phyloP scores from a whole-genome alignment of 2,888 invertebrate species.

The Lordiphosa fenestrarum region DNA sequence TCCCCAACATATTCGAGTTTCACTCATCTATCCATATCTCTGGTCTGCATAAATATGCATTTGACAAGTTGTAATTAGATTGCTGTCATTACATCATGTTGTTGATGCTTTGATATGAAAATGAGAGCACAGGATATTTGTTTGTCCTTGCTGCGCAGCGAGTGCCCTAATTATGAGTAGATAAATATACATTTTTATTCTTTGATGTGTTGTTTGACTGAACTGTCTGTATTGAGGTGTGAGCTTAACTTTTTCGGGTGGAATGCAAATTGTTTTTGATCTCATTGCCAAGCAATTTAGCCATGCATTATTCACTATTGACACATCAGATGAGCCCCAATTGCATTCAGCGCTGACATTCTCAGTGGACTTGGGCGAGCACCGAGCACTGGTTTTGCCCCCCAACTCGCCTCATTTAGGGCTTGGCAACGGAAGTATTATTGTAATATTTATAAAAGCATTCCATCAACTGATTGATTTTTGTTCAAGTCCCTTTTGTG shows the following conservation, averaged over 20 bases:
- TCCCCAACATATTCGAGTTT: no score
- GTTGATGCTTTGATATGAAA: constrained; percentile 20
- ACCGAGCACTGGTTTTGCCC: constrained; percentile 1
- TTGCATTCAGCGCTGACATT: neutral
- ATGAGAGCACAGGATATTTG: neutral
- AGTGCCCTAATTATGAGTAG: constrained; percentile 16
- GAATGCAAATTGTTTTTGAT: constrained; percentile 2
- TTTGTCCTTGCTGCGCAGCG: neutral
- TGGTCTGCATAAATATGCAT: neutral
- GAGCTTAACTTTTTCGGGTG: constrained; percentile 2
- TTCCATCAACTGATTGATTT: constrained; percentile 64
- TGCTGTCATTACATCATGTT: constrained; percentile 9
- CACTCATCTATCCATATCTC: no score
- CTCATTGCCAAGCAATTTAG: constrained; percentile 21
- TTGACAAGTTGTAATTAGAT: constrained; percentile 28
- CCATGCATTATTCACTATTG: constrained; percentile 13
- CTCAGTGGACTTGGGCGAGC: neutral
- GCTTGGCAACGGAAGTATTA: constrained; percentile 31
- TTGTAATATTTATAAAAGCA: constrained; percentile 57
- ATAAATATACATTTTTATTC: constrained; percentile 10
- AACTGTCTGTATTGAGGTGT: neutral
- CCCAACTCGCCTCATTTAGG: neutral
- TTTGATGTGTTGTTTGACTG: constrained; percentile 22
- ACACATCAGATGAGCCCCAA: neutral
- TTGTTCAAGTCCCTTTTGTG: constrained; percentile 12